Percentiles rank a stretch among this genome's conserved stretches.
phyloP scores from a whole-genome alignment of 1,140 invertebrate genomes.

The Leptonema lineaticorne region DNA sequence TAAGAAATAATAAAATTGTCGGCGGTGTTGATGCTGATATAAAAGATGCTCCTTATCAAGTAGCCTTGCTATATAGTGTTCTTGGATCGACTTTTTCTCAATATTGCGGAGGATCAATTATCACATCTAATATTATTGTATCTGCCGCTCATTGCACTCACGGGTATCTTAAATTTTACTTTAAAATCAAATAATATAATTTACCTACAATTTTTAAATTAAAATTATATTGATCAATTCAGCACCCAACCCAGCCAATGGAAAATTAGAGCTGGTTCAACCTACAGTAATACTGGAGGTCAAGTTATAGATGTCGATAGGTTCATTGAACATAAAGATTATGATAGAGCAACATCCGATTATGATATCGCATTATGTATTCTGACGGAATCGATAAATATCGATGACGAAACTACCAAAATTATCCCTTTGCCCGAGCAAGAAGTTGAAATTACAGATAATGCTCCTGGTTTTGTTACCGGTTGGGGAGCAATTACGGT shows the following conservation, averaged over 20 bases:
- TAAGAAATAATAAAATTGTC: too few relatives aligned
- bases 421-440: constrained; percentile 8
- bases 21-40: constrained; percentile 53
- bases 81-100: constrained; percentile 40
- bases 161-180: too few relatives aligned
- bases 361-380: not conserved
- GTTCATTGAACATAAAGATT: not conserved
- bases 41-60: constrained; percentile 55
- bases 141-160: constrained; percentile 63
- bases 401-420: not conserved
- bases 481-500: constrained; percentile 27
- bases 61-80: constrained; percentile 46
- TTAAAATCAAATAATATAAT: constrained; percentile 41
- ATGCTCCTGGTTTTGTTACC: not conserved
- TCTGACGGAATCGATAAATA: not conserved
- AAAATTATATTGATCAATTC: not conserved
- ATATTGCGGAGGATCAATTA: constrained; percentile 43
- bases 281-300: constrained; percentile 24
- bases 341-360: not conserved
- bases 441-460: not conserved
- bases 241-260: constrained; percentile 20
- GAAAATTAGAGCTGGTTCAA: constrained; percentile 34
- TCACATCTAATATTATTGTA: constrained; percentile 57
- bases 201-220: constrained; percentile 58
- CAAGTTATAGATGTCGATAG: constrained; percentile 1